Evolutionary conservation across 1,140 invertebrate genomes (phyloP).

Genomic region (Drosophila lowei): DNA sequence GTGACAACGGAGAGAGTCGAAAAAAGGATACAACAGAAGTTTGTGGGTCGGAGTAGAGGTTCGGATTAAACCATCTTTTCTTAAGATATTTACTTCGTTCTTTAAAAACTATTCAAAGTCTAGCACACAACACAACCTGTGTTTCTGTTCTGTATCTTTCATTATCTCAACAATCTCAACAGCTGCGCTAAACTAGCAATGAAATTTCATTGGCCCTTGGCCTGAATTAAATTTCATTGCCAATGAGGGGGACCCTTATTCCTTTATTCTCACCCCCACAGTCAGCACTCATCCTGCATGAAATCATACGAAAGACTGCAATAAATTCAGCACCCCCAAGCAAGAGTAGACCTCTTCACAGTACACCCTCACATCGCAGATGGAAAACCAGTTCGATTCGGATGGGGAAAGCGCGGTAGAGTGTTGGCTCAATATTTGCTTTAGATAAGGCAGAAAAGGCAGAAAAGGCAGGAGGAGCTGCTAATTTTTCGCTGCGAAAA

Average conservation of each 20-base stretch:
- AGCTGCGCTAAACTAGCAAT: constrained; percentile 61
- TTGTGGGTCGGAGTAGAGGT: too few relatives aligned
- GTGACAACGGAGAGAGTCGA: constrained; percentile 12
- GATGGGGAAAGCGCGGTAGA: background rate
- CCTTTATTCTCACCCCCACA: background rate
- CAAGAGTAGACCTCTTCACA: constrained; percentile 1
- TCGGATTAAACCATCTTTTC: too few relatives aligned
- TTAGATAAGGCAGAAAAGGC: constrained; percentile 40
- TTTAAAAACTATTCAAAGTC: too few relatives aligned
- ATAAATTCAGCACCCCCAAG: constrained; percentile 35
- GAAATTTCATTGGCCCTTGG: constrained; percentile 53
- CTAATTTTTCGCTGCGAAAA: constrained; percentile 52
- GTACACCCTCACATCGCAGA: constrained; percentile 9
- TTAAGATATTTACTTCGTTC: too few relatives aligned
- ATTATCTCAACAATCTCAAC: constrained; percentile 55
- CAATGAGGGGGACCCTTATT: too few relatives aligned
- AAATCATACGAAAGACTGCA: too few relatives aligned
- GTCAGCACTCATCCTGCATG: constrained; percentile 5
- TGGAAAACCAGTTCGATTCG: background rate
- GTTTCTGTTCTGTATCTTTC: background rate
- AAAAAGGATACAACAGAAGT: background rate
- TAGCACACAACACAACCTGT: too few relatives aligned
- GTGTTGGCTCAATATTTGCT: constrained; percentile 50
- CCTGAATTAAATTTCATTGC: background rate
- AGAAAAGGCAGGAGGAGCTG: constrained; percentile 22